Evolutionary conservation across 2,888 invertebrate species (phyloP), one percentile per base, ranked within the genome.

Genomic region (Pedicia rivosa): DNA sequence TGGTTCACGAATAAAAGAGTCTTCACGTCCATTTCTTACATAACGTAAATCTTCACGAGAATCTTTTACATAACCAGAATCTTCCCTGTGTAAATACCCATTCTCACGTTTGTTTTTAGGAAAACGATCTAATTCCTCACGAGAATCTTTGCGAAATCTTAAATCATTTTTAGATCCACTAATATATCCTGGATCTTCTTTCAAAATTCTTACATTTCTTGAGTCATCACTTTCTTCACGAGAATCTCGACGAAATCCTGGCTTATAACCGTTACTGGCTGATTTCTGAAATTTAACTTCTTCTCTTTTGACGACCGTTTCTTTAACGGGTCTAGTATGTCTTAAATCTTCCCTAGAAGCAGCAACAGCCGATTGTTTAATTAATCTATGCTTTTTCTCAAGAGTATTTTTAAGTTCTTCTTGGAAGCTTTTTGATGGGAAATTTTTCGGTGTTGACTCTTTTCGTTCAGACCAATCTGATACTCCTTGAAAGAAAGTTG

Each of bases 401-500:
- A 62, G 49, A 2, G 60, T 59, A 28, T 58, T 59, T 41, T 57
- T 55, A 4, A 62, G 42, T 41, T 62, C 61, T 31, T 61, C 60
- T 14, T 58, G 55, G 40, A 62, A 62, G 5, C 57, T 59, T 43
- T 62, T 59, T 5, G 59, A 50, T 6, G 59, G 55, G 37, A 60
- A 58, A 38, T 59, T 58, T 42, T 57, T 55, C 3, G 50, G 47
- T 1, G 48, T 47, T 25, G 43, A 47, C 15, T 67, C 68, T 35
- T 67, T 66, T 38, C 78, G 66, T 51, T 79, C 79, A 2, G 75
- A 75, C 83, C 84, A 83, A 49, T 84, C 83, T 36, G 74, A 76
- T 38, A 83, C 75, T 15, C 83, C 83, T 47, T 78, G 76, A 50
- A 71, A 77, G 50, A 72, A 77, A 22, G 13, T 17, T n/a, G 16